These are phyloP conservation scores for Chlorodrepanis virens DNA, from an alignment of 2,113 vertebrate species.

Conservation along the genomic window DNA sequence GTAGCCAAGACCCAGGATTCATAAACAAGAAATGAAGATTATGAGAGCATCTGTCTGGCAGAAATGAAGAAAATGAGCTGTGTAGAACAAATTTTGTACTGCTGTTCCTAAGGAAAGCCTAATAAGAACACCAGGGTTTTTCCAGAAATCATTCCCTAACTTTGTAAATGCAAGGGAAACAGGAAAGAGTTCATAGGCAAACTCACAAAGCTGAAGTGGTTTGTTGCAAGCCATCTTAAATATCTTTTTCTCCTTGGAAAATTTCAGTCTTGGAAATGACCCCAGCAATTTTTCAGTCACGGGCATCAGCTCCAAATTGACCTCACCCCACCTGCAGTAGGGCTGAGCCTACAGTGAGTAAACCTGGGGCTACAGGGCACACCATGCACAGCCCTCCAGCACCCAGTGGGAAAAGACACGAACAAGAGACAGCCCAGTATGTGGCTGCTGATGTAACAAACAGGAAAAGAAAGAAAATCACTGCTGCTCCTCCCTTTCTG, in stretches of 20 bases:
- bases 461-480: not conserved
- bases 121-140: not conserved
- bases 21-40: slow-evolving; percentile 65
- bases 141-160: not conserved
- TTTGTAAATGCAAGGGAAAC: not conserved
- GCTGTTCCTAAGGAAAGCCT: not conserved
- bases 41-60: not conserved
- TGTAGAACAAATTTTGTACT: not conserved
- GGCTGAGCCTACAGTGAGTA: not conserved
- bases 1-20: slow-evolving; percentile 58
- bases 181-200: not conserved
- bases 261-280: not conserved
- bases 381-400: not conserved
- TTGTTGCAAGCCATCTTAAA: not conserved
- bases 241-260: not conserved
- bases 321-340: no score
- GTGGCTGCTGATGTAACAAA: not conserved
- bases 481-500: not conserved
- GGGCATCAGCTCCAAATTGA: not conserved
- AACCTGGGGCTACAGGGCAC: rapidly evolving
- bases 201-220: not conserved
- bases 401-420: not conserved
- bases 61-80: not conserved
- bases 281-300: not conserved
- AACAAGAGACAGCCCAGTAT: not conserved